Evolutionary conservation across 1,140 invertebrate species (phyloP).

Genomic region (Temnothorax curvispinosus): DNA sequence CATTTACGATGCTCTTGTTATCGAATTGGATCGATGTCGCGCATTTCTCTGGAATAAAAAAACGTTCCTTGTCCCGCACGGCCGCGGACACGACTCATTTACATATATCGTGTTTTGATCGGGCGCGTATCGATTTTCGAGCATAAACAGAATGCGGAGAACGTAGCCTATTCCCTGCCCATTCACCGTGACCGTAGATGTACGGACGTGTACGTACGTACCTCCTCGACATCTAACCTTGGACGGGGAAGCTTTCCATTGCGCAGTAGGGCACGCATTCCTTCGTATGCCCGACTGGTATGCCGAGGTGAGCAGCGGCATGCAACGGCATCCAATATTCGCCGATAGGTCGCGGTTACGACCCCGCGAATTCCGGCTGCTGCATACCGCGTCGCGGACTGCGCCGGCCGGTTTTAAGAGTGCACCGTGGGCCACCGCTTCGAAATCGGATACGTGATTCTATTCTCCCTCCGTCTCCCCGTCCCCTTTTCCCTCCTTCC

Average conservation of each 20-base stretch:
- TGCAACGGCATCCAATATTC: slow-evolving; percentile 84
- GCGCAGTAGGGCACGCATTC: slow-evolving; percentile 83
- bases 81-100: slow-evolving; percentile 25
- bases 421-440: slow-evolving; percentile 57
- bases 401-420: slow-evolving; percentile 68
- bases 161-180: slow-evolving; percentile 51
- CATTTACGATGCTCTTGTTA: slow-evolving; percentile 21
- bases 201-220: slow-evolving; percentile 35
- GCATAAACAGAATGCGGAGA: slow-evolving; percentile 67
- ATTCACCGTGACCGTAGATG: slow-evolving; percentile 51
- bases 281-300: slow-evolving; percentile 81
- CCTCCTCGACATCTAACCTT: slow-evolving; percentile 78
- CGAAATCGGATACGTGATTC: slow-evolving; percentile 66
- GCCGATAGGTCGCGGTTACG: slow-evolving; percentile 83
- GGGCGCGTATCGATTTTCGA: slow-evolving; percentile 48
- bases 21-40: slow-evolving; percentile 9
- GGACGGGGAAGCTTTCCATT: slow-evolving; percentile 78
- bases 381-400: slow-evolving; percentile 77
- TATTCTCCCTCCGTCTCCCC: slow-evolving; percentile 14
- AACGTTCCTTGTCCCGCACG: slow-evolving; percentile 17
- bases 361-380: slow-evolving; percentile 81
- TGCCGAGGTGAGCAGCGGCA: slow-evolving; percentile 83
- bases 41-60: slow-evolving; percentile 40
- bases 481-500: background rate
- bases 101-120: slow-evolving; percentile 60